phyloP scores from a whole-genome alignment of 2,113 vertebrate genomes.

The Calyptomena viridis region DNA sequence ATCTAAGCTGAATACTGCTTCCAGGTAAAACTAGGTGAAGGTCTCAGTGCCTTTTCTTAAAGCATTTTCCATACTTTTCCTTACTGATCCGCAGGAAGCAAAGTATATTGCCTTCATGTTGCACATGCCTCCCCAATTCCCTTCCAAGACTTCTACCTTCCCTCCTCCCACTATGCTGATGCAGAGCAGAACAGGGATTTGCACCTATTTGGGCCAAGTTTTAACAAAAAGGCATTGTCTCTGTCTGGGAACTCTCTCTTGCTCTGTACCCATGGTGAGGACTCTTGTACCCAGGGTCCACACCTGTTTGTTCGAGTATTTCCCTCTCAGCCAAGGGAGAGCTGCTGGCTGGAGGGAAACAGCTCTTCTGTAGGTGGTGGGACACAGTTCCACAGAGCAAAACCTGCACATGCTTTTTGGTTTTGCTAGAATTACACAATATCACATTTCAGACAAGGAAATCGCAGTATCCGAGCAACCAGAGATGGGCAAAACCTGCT shows the following conservation, averaged over 20 bases:
- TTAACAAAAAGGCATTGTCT: background rate
- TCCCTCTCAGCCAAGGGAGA: background rate
- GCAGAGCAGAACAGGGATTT: background rate
- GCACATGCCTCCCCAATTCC: fast-evolving
- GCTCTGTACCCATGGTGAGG: fast-evolving
- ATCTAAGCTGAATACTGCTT: background rate
- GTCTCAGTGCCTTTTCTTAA: background rate
- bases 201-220: background rate
- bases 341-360: background rate
- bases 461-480: background rate
- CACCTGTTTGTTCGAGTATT: fast-evolving
- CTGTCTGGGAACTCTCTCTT: background rate
- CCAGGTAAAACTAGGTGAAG: constrained; percentile 32
- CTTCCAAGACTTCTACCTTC: background rate
- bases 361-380: background rate
- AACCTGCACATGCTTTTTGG: background rate
- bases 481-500: background rate
- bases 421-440: background rate
- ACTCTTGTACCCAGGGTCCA: fast-evolving
- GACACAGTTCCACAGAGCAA: background rate
- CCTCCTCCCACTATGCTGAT: background rate
- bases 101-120: background rate
- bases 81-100: fast-evolving
- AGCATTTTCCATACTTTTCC: background rate
- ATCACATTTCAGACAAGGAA: background rate